phyloP scores from a whole-genome alignment of 2,888 invertebrate species.

The Leistus spinibarbis region DNA sequence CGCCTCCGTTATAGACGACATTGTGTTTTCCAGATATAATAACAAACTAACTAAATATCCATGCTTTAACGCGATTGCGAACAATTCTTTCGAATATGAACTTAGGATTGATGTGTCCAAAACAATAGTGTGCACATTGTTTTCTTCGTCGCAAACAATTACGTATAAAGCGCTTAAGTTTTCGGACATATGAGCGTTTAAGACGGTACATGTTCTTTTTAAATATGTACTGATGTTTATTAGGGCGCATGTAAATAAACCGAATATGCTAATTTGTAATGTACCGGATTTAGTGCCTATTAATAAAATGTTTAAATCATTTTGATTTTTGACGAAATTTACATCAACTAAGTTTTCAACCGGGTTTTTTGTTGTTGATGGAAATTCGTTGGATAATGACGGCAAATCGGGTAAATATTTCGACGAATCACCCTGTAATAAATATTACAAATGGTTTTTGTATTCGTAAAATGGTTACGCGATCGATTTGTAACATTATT shows the following conservation, averaged over 20 bases:
- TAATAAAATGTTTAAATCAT: slow-evolving; percentile 74
- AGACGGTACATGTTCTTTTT: slow-evolving; percentile 62
- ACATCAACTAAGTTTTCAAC: slow-evolving; percentile 63
- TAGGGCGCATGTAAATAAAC: slow-evolving; percentile 80
- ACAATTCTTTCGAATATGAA: slow-evolving; percentile 71
- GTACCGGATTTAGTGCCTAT: slow-evolving; percentile 78
- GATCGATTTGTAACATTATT: no score
- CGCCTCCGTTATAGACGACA: slow-evolving; percentile 83
- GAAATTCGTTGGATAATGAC: slow-evolving; percentile 59
- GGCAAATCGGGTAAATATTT: slow-evolving; percentile 59
- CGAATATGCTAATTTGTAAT: slow-evolving; percentile 79
- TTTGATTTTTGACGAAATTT: slow-evolving; percentile 66
- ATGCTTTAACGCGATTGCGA: slow-evolving; percentile 75
- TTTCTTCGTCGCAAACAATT: slow-evolving; percentile 62
- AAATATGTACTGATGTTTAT: slow-evolving; percentile 66
- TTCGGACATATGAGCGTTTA: slow-evolving; percentile 72
- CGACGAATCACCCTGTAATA: slow-evolving; percentile 53
- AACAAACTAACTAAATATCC: slow-evolving; percentile 74
- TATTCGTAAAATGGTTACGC: no score
- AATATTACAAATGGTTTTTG: background rate
- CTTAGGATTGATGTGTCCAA: slow-evolving; percentile 68
- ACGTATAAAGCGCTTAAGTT: slow-evolving; percentile 75
- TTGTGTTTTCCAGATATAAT: slow-evolving; percentile 73
- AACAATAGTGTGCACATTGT: slow-evolving; percentile 59
- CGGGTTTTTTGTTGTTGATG: slow-evolving; percentile 48